Base-by-base conservation (phyloP, 2,797 vertebrate genomes). In the Orientallactaga sibirica region DNA sequence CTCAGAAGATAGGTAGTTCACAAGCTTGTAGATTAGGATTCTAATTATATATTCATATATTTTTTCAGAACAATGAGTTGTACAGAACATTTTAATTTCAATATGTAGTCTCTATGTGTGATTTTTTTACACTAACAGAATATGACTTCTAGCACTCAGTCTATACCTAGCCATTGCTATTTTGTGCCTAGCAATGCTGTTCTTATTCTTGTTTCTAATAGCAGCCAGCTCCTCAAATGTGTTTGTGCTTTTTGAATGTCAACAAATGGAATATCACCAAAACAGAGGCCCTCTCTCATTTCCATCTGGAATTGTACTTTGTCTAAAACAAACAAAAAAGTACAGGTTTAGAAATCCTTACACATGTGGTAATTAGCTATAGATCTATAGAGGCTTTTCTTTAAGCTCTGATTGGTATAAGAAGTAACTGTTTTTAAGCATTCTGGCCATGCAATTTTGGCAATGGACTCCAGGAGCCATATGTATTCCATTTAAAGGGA, bases 231-330 rank as follows among this genome's bases (percentile, higher is more conserved):
- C 81, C 29, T 93, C 71, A 73, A 79, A 48, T 5, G 33, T 85
- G 64, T 88, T 87, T 92, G 43, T 86, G 79, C 71, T 88, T 94
- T 86, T n/a, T n/a, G 58, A 88, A 93, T 88, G 73, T 89, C 94
- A 92, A 66, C 86, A 96, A 93, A 95, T 74, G 78, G 55, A 76
- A 7, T n/a, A 70, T 78, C 76, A 74, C 76, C 92, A 84, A 92
- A 92, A 94, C 82, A 96, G 79, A 90, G 75, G 27, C 70, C 29
- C 58, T 92, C 18, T 92, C 82, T 79, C 16, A 0, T 83, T 92
- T 95, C 90, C 48, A 93, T 96, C 73, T 95, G 92, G 73, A 94
- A 88, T 92, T 88, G 88, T 81, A 94, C 64, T 90, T 96, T 55
- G 52, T 90, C 71, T 91, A 71, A 20, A 80, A 73, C 85, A 89